Evolutionary conservation across 2,888 invertebrate genomes (phyloP).

Genomic region (Salpingus planirostris): DNA sequence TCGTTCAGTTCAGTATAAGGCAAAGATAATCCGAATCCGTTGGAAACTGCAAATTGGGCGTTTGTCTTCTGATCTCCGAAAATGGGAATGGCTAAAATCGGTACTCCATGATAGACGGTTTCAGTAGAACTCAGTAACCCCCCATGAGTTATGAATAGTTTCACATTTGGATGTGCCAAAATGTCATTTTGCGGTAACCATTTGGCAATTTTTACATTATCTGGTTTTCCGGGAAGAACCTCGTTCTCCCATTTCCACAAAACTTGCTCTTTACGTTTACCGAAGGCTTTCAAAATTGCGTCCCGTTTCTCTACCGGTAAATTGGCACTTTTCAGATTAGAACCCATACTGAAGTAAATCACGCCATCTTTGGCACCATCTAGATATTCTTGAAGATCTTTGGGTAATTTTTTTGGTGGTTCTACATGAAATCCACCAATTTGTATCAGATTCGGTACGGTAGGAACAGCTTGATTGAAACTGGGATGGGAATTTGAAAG

Average conservation of each 20-base stretch:
- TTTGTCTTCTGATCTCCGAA: slow-evolving; percentile 47
- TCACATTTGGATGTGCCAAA: slow-evolving; percentile 40
- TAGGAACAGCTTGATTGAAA: slow-evolving; percentile 42
- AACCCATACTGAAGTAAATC: slow-evolving; percentile 52
- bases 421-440: slow-evolving; percentile 47
- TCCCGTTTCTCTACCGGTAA: slow-evolving; percentile 45
- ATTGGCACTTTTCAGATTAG: slow-evolving; percentile 49
- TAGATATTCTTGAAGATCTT: slow-evolving; percentile 45
- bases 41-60: slow-evolving; percentile 38
- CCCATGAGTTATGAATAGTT: slow-evolving; percentile 44
- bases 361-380: slow-evolving; percentile 48
- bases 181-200: slow-evolving; percentile 15
- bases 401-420: slow-evolving; percentile 23
- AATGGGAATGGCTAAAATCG: slow-evolving; percentile 46
- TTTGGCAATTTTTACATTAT: slow-evolving; percentile 13
- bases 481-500: slow-evolving; percentile 42
- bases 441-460: slow-evolving; percentile 48
- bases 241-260: slow-evolving; percentile 47
- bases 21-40: slow-evolving; percentile 40
- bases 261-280: slow-evolving; percentile 46
- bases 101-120: slow-evolving; percentile 42
- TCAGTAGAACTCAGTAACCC: slow-evolving; percentile 44
- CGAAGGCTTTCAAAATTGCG: slow-evolving; percentile 49
- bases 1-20: slow-evolving; percentile 33
- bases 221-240: slow-evolving; percentile 29